Conservation (phyloP, 1,140 invertebrate species). For the Atta cephalotes region DNA sequence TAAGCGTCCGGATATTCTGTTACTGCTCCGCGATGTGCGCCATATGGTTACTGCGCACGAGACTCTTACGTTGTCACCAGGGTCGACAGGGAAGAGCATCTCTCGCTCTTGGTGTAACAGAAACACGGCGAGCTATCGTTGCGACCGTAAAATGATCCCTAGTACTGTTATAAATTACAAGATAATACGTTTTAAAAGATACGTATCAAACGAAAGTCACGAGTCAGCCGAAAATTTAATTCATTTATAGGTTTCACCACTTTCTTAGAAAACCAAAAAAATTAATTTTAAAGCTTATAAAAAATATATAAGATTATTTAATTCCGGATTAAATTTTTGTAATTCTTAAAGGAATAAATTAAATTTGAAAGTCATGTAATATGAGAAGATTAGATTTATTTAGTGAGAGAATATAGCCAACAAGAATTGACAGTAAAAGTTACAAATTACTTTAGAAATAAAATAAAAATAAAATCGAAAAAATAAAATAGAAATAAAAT, state of each 20-base stretch:
- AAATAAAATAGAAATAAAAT: too few species aligned
- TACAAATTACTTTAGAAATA: too few species aligned
- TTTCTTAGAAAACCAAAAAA: not conserved
- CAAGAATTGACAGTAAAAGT: too few species aligned
- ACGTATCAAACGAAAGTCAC: not conserved
- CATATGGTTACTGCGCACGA: conserved; percentile 52
- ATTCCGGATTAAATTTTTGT: not conserved
- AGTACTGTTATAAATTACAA: conserved; percentile 34
- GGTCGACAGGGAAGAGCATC: conserved; percentile 23
- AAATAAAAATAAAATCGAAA: too few species aligned
- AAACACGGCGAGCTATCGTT: conserved; percentile 10
- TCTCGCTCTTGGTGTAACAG: not conserved
- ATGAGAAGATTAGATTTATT: not conserved
- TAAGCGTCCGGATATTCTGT: conserved; percentile 60
- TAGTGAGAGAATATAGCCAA: not conserved
- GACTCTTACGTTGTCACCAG: conserved; percentile 60
- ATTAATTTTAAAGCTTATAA: not conserved
- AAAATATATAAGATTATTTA: not conserved
- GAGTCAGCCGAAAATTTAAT: not conserved
- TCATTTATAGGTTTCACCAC: too few species aligned
- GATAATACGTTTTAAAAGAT: not conserved
- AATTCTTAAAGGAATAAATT: not conserved
- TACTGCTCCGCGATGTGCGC: conserved; percentile 23
- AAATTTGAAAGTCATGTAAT: not conserved
- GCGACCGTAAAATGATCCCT: conserved; percentile 24